Evolutionary conservation across 2,797 vertebrate genomes (phyloP).

Genomic region (Parambassis ranga): DNA sequence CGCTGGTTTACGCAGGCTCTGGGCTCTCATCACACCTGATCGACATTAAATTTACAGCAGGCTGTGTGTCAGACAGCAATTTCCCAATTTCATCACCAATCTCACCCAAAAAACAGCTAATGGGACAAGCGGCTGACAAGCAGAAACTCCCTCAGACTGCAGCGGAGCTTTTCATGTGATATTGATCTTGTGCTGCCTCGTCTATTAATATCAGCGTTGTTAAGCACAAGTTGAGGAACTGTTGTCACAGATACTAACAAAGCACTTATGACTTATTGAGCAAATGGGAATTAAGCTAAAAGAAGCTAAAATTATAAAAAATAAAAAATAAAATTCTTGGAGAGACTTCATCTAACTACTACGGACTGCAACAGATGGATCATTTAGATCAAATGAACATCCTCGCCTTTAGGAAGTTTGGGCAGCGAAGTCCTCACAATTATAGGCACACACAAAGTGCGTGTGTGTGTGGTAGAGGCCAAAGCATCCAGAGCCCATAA

Average conservation of each 20-base stretch:
- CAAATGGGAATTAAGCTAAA: no score
- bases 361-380: no score
- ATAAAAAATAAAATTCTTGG: no score
- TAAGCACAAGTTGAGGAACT: no score
- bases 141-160: not conserved
- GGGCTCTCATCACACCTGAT: constrained; percentile 2
- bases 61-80: constrained; percentile 25
- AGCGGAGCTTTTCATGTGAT: no score
- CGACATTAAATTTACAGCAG: constrained; percentile 36
- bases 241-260: no score
- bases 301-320: no score
- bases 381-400: no score
- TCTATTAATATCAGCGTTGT: no score
- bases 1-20: constrained; percentile 1
- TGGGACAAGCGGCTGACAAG: constrained; percentile 11
- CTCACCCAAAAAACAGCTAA: constrained; percentile 33
- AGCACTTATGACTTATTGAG: no score
- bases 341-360: no score
- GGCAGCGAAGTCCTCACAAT: not conserved
- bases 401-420: not conserved
- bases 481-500: constrained; percentile 30
- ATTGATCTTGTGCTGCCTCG: no score
- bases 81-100: constrained; percentile 51
- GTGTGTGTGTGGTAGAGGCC: constrained; percentile 1
- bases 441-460: not conserved